These are phyloP conservation scores for Microchirus variegatus DNA, from an alignment of 2,797 vertebrate genomes.

Conservation along the genomic window DNA sequence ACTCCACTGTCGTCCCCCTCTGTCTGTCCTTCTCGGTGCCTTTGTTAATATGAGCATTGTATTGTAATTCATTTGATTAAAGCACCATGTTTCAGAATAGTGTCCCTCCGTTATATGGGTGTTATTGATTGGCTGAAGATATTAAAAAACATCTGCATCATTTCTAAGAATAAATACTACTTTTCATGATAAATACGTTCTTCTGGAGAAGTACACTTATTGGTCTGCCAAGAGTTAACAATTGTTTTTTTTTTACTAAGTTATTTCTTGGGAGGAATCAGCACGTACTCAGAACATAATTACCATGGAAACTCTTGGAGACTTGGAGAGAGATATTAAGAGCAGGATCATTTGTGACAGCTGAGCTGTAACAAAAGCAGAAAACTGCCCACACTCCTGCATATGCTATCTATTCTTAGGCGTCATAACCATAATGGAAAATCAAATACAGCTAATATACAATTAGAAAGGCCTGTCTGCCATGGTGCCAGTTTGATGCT, in stretches of 20 bases:
- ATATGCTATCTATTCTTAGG: slow-evolving; percentile 24
- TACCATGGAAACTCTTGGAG: slow-evolving; percentile 1
- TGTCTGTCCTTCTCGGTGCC: too few species aligned
- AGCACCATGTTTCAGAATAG: too few species aligned
- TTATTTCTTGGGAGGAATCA: not conserved
- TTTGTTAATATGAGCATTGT: too few species aligned
- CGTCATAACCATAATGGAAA: slow-evolving; percentile 28
- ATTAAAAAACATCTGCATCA: too few species aligned
- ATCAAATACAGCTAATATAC: slow-evolving; percentile 18
- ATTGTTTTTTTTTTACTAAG: not conserved
- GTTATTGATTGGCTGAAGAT: too few species aligned
- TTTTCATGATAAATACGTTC: too few species aligned
- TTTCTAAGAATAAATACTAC: too few species aligned
- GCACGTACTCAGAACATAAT: not conserved
- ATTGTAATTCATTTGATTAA: too few species aligned
- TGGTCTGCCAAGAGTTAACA: not conserved
- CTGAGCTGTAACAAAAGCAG: not conserved
- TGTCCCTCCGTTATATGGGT: too few species aligned
- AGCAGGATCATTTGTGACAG: not conserved
- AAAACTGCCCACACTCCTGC: slow-evolving; percentile 6
- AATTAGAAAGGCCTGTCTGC: slow-evolving; percentile 30
- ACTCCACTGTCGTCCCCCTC: too few species aligned
- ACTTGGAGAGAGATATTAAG: slow-evolving; percentile 1
- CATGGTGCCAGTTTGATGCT: slow-evolving; percentile 19
- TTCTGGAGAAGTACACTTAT: too few species aligned